A percentile compares a stretch with the other conserved stretches of the same genome.
Evolutionary conservation across 1,140 invertebrate species (phyloP).

Genomic region (Bombus waltoni): DNA sequence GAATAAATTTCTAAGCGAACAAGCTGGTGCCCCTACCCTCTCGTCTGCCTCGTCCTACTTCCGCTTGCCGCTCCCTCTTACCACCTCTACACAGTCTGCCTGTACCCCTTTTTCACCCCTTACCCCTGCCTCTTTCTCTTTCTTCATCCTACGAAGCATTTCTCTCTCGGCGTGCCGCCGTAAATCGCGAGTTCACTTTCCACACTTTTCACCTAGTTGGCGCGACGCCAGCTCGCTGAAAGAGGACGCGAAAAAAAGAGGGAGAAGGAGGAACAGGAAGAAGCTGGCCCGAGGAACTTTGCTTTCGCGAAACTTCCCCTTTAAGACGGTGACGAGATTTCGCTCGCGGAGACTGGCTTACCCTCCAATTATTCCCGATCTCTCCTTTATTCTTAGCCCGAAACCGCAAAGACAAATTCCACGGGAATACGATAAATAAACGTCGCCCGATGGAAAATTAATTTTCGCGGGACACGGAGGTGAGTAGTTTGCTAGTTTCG

Average conservation of each 20-base stretch:
- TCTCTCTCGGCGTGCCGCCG: constrained; percentile 57
- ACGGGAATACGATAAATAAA: constrained; percentile 1
- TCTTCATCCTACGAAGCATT: background rate
- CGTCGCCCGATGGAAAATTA: background rate
- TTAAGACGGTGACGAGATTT: constrained; percentile 71
- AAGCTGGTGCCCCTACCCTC: constrained; percentile 27
- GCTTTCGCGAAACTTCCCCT: constrained; percentile 81
- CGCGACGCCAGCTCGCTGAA: constrained; percentile 73
- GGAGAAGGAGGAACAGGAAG: constrained; percentile 48
- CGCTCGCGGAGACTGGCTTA: constrained; percentile 8
- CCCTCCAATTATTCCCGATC: constrained; percentile 42
- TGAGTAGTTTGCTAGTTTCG: background rate
- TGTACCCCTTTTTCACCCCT: constrained; percentile 20
- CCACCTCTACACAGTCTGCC: background rate
- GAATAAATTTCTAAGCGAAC: constrained; percentile 77
- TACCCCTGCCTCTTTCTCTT: background rate
- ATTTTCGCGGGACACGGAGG: background rate
- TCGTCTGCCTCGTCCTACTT: constrained; percentile 36
- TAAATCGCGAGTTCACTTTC: constrained; percentile 81
- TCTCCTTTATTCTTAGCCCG: constrained; percentile 14
- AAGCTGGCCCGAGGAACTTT: constrained; percentile 72
- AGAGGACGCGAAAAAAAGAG: constrained; percentile 48
- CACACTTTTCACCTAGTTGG: constrained; percentile 83
- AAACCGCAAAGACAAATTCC: background rate
- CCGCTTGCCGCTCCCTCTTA: constrained; percentile 9